These are phyloP conservation scores for Eidolon dupreanum DNA, from an alignment of 2,797 vertebrate species.

Conservation along the genomic window DNA sequence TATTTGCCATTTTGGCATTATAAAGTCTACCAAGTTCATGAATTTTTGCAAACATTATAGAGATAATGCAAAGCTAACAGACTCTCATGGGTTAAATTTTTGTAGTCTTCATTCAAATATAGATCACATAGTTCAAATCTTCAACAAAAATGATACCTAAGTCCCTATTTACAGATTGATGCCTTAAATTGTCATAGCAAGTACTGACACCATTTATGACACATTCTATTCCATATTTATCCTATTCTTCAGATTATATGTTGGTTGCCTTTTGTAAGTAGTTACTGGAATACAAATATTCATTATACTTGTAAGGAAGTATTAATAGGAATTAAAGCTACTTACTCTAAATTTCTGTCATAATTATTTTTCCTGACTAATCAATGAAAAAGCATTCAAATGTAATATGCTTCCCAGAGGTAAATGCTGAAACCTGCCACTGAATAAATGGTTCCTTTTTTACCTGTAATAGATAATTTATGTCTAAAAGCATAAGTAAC, in stretches of 20 bases:
- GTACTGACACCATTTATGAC: neutral
- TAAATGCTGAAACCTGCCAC: neutral
- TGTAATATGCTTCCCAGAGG: neutral
- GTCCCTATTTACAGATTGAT: neutral
- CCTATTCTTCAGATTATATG: neutral
- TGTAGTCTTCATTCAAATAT: neutral
- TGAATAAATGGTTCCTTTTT: neutral
- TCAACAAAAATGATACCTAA: neutral
- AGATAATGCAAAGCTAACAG: neutral
- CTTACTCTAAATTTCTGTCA: neutral
- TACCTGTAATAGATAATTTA: neutral
- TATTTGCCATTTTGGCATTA: neutral
- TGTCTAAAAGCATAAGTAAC: neutral
- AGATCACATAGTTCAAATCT: neutral
- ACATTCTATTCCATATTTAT: neutral
- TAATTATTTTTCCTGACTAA: neutral
- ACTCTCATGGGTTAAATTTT: neutral
- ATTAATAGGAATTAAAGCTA: constrained; percentile 25
- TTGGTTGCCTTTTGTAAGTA: neutral
- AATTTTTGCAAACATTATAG: neutral
- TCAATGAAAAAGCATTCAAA: constrained; percentile 15
- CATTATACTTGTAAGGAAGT: neutral
- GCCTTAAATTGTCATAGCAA: neutral
- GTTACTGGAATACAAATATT: neutral
- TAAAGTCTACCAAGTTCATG: neutral